Evolutionary conservation across 2,888 invertebrate species (phyloP).

Genomic region (Morinoia aosen): DNA sequence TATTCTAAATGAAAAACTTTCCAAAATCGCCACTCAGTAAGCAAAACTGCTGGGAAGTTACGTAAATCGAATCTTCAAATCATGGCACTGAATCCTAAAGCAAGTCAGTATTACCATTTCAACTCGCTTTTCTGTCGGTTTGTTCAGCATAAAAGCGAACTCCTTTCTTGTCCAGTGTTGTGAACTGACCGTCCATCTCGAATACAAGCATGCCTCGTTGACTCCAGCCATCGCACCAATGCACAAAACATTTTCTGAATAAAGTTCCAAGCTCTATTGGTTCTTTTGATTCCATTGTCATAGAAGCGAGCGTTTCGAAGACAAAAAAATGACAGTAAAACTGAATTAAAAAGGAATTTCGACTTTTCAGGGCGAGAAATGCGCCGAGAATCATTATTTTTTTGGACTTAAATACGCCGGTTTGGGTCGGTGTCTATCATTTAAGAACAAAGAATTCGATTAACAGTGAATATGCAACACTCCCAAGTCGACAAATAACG

Average conservation of each 20-base stretch:
- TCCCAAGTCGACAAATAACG: background rate
- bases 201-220: background rate
- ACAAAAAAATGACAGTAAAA: background rate
- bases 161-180: background rate
- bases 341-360: background rate
- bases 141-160: background rate
- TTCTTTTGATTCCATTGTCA: background rate
- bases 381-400: too few species aligned
- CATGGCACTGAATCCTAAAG: background rate
- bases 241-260: slow-evolving; percentile 2
- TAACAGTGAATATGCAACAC: too few species aligned
- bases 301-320: background rate
- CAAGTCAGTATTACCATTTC: background rate
- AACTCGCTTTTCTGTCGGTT: background rate
- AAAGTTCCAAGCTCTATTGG: slow-evolving; percentile 4
- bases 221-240: background rate
- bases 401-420: too few species aligned
- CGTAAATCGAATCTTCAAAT: background rate
- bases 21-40: too few species aligned
- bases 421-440: too few species aligned
- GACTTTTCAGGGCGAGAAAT: background rate
- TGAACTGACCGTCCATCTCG: background rate
- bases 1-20: too few species aligned
- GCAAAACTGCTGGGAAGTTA: background rate
- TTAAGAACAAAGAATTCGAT: too few species aligned